These are phyloP conservation scores for Chiridota heheva DNA, from an alignment of 35 echinoderm and acorn worm genomes.

Conservation along the genomic window DNA sequence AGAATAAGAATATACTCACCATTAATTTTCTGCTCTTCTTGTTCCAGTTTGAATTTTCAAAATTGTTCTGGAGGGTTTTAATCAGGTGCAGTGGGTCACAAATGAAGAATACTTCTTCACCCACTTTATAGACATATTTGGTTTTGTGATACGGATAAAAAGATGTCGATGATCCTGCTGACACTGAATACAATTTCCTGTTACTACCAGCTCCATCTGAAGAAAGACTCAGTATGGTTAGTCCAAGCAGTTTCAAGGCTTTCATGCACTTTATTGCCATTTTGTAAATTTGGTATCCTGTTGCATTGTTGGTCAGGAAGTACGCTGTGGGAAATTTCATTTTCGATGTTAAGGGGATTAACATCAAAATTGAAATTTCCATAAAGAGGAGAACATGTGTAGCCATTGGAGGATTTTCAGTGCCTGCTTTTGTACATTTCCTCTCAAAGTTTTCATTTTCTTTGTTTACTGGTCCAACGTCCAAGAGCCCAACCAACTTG, in stretches of 20 bases:
- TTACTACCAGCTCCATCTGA: conserved; percentile 37
- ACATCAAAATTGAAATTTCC: conserved; percentile 33
- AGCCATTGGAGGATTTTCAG: neutral
- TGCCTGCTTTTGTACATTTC: conserved; percentile 6
- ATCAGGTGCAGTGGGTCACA: conserved; percentile 21
- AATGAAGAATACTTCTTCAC: conserved; percentile 18
- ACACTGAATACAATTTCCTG: conserved; percentile 24
- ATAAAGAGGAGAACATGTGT: conserved; percentile 24
- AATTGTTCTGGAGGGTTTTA: conserved; percentile 15
- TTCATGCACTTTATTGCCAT: neutral
- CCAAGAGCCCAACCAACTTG: neutral
- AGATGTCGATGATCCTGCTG: neutral
- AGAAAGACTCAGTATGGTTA: neutral
- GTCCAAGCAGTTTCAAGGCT: neutral
- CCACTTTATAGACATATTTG: neutral
- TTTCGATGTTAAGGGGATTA: neutral
- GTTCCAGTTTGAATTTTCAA: conserved; percentile 24
- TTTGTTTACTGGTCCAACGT: neutral
- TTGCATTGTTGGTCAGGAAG: neutral
- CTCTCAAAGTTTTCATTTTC: conserved; percentile 22
- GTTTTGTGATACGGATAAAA: neutral
- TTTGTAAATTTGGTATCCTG: neutral
- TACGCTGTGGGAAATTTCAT: conserved; percentile 13
- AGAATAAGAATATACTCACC: conserved; percentile 15
- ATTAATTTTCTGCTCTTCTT: conserved; percentile 7